Percentiles rank a stretch among this genome's conserved stretches.
Conservation (phyloP, 2,888 invertebrate species). For the Dilophus febrilis region DNA sequence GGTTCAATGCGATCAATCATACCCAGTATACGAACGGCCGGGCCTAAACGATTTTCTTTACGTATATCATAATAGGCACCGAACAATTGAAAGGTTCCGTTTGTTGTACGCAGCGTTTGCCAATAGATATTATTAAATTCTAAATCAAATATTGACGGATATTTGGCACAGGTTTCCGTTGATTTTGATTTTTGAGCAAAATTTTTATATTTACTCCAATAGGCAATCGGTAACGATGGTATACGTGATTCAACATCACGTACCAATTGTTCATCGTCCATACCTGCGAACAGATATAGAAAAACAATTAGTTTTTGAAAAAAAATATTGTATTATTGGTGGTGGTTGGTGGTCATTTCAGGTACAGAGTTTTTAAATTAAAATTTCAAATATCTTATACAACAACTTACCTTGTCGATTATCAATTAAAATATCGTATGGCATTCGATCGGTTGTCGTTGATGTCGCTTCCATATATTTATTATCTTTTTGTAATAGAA, state of each 20-base stretch:
- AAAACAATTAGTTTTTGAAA: too few relatives aligned
- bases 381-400: too few relatives aligned
- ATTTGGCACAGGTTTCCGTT: constrained; percentile 56
- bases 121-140: constrained; percentile 89
- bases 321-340: too few relatives aligned
- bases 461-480: constrained; percentile 25
- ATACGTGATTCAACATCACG: constrained; percentile 61
- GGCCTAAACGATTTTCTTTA: constrained; percentile 58
- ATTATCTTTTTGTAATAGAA: constrained; percentile 28
- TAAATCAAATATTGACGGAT: constrained; percentile 76
- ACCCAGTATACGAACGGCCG: constrained; percentile 65
- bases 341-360: too few relatives aligned
- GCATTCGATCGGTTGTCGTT: constrained; percentile 29
- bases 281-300: constrained; percentile 16
- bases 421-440: constrained; percentile 28
- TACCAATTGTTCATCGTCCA: constrained; percentile 54
- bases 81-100: constrained; percentile 80
- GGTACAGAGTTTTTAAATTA: too few relatives aligned
- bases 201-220: constrained; percentile 70
- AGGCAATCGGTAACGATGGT: constrained; percentile 69
- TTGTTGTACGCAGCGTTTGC: constrained; percentile 66
- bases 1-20: constrained; percentile 86
- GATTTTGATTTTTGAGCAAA: constrained; percentile 36
- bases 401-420: constrained; percentile 26
- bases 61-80: constrained; percentile 80